A percentile compares a stretch with the other conserved stretches of the same genome.
Evolutionary conservation across 2,888 invertebrate genomes (phyloP).

Genomic region (Disparrhopalites patrizii): DNA sequence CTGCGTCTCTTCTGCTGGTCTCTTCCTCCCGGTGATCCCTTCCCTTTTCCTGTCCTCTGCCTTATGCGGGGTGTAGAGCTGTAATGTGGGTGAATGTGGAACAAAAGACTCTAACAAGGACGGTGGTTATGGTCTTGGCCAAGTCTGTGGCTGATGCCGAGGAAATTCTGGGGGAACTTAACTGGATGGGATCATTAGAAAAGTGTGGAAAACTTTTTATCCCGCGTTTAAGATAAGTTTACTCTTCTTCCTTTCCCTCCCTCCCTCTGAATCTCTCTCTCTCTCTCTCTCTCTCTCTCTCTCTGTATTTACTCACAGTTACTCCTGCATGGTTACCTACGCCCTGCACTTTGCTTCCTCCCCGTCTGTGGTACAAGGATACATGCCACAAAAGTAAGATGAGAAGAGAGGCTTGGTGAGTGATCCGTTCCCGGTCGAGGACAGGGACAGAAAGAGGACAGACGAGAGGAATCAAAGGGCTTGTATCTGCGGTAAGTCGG

Average conservation of each 20-base stretch:
- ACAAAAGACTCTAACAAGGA: too few relatives aligned
- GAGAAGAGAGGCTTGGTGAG: neutral
- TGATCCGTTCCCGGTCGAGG: neutral
- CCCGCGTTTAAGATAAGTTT: slow-evolving; percentile 5
- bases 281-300: slow-evolving; percentile 1
- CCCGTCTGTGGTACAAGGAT: neutral
- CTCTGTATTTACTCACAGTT: neutral
- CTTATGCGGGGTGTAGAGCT: too few relatives aligned
- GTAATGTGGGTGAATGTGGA: too few relatives aligned
- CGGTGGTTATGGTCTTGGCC: too few relatives aligned
- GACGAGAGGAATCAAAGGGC: too few relatives aligned
- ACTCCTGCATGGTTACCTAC: neutral
- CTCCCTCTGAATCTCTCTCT: slow-evolving; percentile 1
- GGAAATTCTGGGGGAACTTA: neutral
- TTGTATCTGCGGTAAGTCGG: too few relatives aligned
- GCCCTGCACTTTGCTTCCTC: neutral
- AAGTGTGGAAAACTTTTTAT: slow-evolving; percentile 3
- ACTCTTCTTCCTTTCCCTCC: neutral
- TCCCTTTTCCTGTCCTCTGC: too few relatives aligned
- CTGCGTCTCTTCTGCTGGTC: too few relatives aligned
- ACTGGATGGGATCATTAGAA: slow-evolving; percentile 5
- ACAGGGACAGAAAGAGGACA: neutral
- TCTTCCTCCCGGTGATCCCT: too few relatives aligned
- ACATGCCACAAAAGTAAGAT: neutral
- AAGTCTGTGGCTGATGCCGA: neutral